A percentile compares a stretch with the other conserved stretches of the same genome.
These are phyloP conservation scores for Parasteatoda tepidariorum DNA, from an alignment of 1,140 invertebrate genomes.

Conservation along the genomic window DNA sequence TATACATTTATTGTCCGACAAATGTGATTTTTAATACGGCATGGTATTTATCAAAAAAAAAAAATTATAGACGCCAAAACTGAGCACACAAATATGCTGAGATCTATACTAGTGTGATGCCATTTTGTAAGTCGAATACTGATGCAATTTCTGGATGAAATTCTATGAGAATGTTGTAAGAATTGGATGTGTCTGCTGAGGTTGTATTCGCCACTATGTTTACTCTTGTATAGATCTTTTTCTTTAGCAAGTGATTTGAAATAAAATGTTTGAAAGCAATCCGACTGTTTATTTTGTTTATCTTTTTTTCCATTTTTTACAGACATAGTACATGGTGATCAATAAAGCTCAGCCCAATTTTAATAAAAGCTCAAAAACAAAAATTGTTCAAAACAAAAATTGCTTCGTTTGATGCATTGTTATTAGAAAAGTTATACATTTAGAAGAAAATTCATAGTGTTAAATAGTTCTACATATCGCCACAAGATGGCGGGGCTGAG, in stretches of 20 bases:
- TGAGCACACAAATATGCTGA: slow-evolving; percentile 5
- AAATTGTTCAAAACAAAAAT: too few species aligned
- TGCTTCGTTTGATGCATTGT: too few species aligned
- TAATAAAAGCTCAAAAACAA: too few species aligned
- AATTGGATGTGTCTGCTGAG: slow-evolving; percentile 4
- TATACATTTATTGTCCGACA: too few species aligned
- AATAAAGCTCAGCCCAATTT: too few species aligned
- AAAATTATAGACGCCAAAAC: not conserved
- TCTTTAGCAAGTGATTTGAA: slow-evolving; percentile 57
- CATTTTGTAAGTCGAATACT: slow-evolving; percentile 40
- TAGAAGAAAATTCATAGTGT: too few species aligned
- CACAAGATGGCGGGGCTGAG: too few species aligned
- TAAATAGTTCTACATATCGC: too few species aligned
- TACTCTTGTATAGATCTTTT: slow-evolving; percentile 56
- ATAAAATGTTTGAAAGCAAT: slow-evolving; percentile 57
- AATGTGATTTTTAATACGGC: too few species aligned
- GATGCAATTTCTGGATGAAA: slow-evolving; percentile 19
- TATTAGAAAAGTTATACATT: too few species aligned
- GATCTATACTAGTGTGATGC: slow-evolving; percentile 46
- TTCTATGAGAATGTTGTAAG: slow-evolving; percentile 28
- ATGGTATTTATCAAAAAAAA: too few species aligned
- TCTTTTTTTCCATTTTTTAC: not conserved
- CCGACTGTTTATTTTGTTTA: not conserved
- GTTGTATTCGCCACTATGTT: slow-evolving; percentile 37
- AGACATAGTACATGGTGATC: too few species aligned